Evolutionary conservation across 2,113 vertebrate species (phyloP).

Genomic region (Tachysurus fulvidraco): DNA sequence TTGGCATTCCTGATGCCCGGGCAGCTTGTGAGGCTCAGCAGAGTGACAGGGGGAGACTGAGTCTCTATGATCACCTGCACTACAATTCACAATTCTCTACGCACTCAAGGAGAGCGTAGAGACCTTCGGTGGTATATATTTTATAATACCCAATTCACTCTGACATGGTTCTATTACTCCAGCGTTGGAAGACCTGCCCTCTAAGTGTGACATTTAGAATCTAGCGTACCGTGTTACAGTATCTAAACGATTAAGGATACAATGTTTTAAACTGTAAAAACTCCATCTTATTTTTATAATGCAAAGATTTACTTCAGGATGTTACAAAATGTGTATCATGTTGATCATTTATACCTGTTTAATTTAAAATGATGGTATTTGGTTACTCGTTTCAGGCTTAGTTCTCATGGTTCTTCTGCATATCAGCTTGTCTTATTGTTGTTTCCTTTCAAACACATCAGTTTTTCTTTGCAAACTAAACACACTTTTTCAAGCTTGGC

Average conservation of each 20-base stretch:
- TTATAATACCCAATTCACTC: conserved; percentile 19
- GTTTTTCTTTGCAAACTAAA: background rate
- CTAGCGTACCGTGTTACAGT: background rate
- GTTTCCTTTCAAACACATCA: background rate
- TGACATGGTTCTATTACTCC: conserved; percentile 22
- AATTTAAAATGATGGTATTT: background rate
- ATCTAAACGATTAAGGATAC: background rate
- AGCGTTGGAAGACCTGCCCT: background rate
- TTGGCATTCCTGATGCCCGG: conserved; percentile 70
- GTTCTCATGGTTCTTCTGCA: background rate
- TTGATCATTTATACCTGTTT: background rate
- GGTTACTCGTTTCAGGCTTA: background rate
- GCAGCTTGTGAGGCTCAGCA: conserved; percentile 44
- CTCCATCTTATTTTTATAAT: background rate
- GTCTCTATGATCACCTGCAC: conserved; percentile 35
- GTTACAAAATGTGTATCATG: background rate
- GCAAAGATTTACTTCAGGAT: background rate
- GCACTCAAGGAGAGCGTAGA: background rate
- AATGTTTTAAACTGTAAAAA: background rate
- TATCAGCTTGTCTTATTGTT: background rate
- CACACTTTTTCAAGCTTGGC: background rate
- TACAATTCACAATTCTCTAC: background rate
- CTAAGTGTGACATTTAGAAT: background rate
- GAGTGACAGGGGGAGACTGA: conserved; percentile 20
- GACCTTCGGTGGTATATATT: conserved; percentile 34